Conservation (phyloP, 2,113 vertebrate species). For the Eubucco bourcierii region DNA sequence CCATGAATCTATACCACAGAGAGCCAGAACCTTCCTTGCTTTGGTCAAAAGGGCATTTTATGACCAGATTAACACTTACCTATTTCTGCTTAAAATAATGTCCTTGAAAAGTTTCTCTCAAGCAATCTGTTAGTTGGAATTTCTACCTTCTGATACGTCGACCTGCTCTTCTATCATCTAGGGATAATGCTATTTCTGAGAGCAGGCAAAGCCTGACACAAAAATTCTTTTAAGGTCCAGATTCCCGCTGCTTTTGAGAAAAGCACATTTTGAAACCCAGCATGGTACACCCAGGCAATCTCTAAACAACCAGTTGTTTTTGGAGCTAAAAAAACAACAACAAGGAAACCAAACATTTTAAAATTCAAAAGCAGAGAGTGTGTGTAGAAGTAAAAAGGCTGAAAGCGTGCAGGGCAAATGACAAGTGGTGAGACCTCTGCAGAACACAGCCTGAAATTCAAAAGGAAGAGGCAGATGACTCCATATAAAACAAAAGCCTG, state of each 20-base stretch:
- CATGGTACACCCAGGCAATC: conserved; percentile 4
- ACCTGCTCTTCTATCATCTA: neutral
- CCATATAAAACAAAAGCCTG: neutral
- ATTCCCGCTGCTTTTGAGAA: conserved; percentile 44
- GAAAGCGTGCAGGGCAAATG: rapidly evolving
- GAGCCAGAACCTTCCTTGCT: neutral
- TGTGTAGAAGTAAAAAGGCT: neutral
- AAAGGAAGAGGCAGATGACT: neutral
- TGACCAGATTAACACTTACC: neutral
- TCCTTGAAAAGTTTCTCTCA: neutral
- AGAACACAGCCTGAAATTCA: neutral
- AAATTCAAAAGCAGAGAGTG: neutral
- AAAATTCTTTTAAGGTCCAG: conserved; percentile 40
- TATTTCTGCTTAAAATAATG: neutral
- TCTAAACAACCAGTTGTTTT: conserved; percentile 49
- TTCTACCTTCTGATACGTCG: neutral
- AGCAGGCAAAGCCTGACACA: neutral
- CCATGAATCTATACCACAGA: too few relatives aligned
- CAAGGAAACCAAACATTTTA: neutral
- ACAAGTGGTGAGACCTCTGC: neutral
- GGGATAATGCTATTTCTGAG: conserved; percentile 35
- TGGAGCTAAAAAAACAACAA: neutral
- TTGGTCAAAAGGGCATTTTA: neutral
- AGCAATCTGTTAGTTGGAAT: neutral
- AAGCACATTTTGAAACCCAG: conserved; percentile 59